Evolutionary conservation across 2,888 invertebrate species (phyloP).

Genomic region (Masnerella sp.): DNA sequence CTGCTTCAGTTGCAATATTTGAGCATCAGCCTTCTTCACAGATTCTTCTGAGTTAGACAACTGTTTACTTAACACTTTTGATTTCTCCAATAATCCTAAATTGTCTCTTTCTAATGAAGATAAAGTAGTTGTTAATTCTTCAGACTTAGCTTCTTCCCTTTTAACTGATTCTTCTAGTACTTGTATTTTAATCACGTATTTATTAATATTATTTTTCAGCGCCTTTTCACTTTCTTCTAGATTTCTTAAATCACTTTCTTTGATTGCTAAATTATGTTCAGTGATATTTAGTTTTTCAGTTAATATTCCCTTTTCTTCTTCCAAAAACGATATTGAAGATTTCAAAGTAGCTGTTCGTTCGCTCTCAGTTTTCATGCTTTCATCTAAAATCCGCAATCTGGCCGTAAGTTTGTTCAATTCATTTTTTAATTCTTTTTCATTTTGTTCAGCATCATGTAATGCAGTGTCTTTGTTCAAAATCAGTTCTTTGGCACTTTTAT

Average conservation of each 20-base stretch:
- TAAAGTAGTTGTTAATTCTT: constrained; percentile 24
- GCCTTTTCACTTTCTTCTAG: constrained; percentile 39
- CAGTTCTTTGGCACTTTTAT: constrained; percentile 50
- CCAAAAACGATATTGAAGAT: constrained; percentile 20
- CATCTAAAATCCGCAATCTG: constrained; percentile 44
- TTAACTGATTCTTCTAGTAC: constrained; percentile 45
- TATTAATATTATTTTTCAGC: constrained; percentile 44
- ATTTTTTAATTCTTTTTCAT: constrained; percentile 45
- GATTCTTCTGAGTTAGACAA: constrained; percentile 15
- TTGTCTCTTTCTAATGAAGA: constrained; percentile 36
- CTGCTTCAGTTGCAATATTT: constrained; percentile 21
- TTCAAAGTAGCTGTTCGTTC: constrained; percentile 22
- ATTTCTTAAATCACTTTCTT: constrained; percentile 13
- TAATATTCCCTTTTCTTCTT: constrained; percentile 47
- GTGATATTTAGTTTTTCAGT: constrained; percentile 36
- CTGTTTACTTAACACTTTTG: constrained; percentile 29
- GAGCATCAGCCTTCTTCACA: constrained; percentile 26
- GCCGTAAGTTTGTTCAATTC: constrained; percentile 48
- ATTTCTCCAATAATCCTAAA: constrained; percentile 31
- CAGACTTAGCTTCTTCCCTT: constrained; percentile 34
- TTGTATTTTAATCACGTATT: constrained; percentile 29
- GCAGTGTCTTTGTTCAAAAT: constrained; percentile 52
- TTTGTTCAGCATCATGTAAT: constrained; percentile 50
- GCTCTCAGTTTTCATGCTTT: constrained; percentile 34
- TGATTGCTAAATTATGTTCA: constrained; percentile 48